phyloP scores from a whole-genome alignment of 2,797 vertebrate genomes.

The Sternotherus odoratus region DNA sequence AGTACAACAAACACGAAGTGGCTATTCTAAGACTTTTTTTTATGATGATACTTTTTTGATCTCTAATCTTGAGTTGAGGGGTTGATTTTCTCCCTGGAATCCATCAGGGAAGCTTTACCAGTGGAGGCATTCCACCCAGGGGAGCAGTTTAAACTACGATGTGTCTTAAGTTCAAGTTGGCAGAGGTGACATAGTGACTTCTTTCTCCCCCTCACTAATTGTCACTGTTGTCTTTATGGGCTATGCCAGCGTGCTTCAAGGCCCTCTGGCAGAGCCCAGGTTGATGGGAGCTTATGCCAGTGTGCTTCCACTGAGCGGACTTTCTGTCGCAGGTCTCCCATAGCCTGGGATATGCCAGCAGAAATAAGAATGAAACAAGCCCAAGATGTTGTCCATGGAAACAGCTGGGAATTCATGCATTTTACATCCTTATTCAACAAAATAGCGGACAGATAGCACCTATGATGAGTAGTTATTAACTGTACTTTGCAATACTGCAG shows the following conservation, averaged over 20 bases:
- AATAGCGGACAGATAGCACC: not conserved
- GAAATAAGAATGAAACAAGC: not conserved
- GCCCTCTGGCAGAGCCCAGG: not conserved
- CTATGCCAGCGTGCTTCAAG: not conserved
- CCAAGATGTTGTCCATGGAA: not conserved
- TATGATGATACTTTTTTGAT: not conserved
- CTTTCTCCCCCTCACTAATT: not conserved
- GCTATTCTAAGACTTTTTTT: not conserved
- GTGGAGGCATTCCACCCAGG: not conserved
- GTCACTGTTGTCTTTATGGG: not conserved
- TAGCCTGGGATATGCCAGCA: not conserved
- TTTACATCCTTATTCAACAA: not conserved
- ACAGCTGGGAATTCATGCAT: not conserved
- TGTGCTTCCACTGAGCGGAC: not conserved
- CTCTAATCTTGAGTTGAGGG: not conserved
- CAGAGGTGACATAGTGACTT: not conserved
- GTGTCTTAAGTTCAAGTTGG: not conserved
- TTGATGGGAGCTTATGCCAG: not conserved
- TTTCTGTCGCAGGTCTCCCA: not conserved
- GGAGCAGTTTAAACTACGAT: not conserved
- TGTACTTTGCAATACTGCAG: no score
- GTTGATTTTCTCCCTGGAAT: not conserved
- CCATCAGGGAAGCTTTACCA: not conserved
- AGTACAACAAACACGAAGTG: not conserved
- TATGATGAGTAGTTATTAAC: no score